Conservation (phyloP, 2,888 invertebrate genomes). For the Ryuthela nishihirai region DNA sequence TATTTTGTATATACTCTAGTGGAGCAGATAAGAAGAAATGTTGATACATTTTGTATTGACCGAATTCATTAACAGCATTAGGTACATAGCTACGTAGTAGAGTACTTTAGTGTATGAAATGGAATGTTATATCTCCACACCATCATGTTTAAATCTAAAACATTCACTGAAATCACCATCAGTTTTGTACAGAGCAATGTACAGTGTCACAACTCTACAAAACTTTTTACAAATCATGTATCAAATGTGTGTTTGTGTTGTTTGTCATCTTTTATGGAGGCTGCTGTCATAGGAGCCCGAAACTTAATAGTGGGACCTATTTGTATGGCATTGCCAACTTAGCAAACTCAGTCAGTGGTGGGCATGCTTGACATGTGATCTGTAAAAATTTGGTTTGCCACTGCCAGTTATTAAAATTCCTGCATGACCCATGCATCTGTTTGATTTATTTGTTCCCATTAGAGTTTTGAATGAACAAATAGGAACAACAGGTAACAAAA, state of each 20-base stretch:
- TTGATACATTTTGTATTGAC: background rate
- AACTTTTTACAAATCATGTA: constrained; percentile 39
- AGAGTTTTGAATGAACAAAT: no score
- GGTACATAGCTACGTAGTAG: constrained; percentile 34
- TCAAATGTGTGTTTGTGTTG: constrained; percentile 35
- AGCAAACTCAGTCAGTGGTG: constrained; percentile 36
- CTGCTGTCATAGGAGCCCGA: constrained; percentile 29
- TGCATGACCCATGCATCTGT: no score
- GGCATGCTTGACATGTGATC: constrained; percentile 22
- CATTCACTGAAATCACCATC: no score
- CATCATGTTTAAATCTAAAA: constrained; percentile 27
- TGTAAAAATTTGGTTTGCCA: no score
- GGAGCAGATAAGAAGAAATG: background rate
- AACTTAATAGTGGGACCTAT: constrained; percentile 5
- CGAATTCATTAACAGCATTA: constrained; percentile 18
- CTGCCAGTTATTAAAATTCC: no score
- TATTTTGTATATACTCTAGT: constrained; percentile 44
- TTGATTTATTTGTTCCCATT: no score
- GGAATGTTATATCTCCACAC: constrained; percentile 21
- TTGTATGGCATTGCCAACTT: constrained; percentile 36
- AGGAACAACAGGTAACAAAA: no score
- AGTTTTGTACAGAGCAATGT: constrained; percentile 37
- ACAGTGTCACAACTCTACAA: constrained; percentile 34
- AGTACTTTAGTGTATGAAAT: constrained; percentile 21
- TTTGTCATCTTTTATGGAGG: no score